Evolutionary conservation across 2,888 invertebrate genomes (phyloP), one percentile per base, ranked within the genome.

Genomic region (Creontiades dilutus): DNA sequence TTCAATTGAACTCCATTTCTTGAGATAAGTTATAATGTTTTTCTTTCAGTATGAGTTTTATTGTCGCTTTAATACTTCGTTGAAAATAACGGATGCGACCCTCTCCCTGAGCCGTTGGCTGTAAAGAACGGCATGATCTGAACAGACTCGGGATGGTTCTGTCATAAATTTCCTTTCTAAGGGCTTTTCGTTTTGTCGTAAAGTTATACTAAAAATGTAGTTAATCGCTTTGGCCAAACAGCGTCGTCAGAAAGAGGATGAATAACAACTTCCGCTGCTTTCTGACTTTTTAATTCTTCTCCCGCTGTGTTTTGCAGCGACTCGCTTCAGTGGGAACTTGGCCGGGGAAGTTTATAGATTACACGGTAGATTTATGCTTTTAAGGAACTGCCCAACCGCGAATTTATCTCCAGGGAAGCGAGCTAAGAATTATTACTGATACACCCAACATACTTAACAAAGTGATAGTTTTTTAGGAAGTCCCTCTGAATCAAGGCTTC

Each of bases 251-350:
- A 19, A 61, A 0, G 0, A 48, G 81, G n/a, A 23, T 81, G 81
- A 81, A 81, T 81, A 81, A 81, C 81, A 81, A 81, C 81, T 81
- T 81, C 81, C 81, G 47, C 47, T 61, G n/a, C 81, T 81, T 81
- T 27, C 81, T 48, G 11, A n/a, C n/a, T 14, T 19, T 2, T 19
- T 61, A 61, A 61, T 61, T 61, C 61, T n/a, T 61, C 61, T 61
- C 19, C n/a, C n/a, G 19, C 3, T 61, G n/a, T 61, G 61, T 61
- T 61, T 61, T 61, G 61, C 61, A 0, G 3, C n/a, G 61, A n/a
- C 61, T 61, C 61, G 61, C 61, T 61, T 61, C 19, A n/a, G 14
- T 61, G 61, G 61, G 9, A 9, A n/a, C 16, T 52, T 16, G 61
- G 61, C 19, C 19, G 9, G 61, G 19, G n/a, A 61, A 61, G 2